phyloP scores from a whole-genome alignment of 1,140 invertebrate genomes.

The Nephila pilipes region DNA sequence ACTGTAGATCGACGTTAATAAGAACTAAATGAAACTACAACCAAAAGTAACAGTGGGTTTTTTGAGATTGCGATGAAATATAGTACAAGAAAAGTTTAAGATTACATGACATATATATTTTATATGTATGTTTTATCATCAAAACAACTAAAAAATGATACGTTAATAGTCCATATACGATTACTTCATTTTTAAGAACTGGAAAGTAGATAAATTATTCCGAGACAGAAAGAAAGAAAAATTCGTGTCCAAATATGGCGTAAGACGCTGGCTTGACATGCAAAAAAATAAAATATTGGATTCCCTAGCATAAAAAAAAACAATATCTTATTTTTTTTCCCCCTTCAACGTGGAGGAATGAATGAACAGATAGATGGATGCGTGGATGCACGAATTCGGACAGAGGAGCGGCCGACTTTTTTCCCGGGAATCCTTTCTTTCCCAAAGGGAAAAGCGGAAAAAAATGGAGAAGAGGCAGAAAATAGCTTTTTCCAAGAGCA shows the following conservation, averaged over 20 bases:
- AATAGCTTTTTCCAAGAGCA: neutral
- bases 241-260: neutral
- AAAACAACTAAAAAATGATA: too few relatives aligned
- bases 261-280: neutral
- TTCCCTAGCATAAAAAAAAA: neutral
- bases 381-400: neutral
- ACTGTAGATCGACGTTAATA: too few relatives aligned
- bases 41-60: too few relatives aligned
- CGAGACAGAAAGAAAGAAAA: too few relatives aligned
- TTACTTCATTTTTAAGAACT: neutral
- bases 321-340: neutral
- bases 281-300: neutral
- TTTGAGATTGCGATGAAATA: too few relatives aligned
- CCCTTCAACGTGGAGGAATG: conserved; percentile 16
- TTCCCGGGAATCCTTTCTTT: neutral
- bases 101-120: too few relatives aligned
- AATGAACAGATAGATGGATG: neutral
- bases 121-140: too few relatives aligned
- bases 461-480: neutral
- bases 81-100: too few relatives aligned
- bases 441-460: neutral
- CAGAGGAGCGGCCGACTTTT: neutral
- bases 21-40: too few relatives aligned
- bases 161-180: too few relatives aligned
- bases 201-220: neutral